Base-by-base conservation (phyloP, 2,888 invertebrate species). In the Lasioglossum calceatum region DNA sequence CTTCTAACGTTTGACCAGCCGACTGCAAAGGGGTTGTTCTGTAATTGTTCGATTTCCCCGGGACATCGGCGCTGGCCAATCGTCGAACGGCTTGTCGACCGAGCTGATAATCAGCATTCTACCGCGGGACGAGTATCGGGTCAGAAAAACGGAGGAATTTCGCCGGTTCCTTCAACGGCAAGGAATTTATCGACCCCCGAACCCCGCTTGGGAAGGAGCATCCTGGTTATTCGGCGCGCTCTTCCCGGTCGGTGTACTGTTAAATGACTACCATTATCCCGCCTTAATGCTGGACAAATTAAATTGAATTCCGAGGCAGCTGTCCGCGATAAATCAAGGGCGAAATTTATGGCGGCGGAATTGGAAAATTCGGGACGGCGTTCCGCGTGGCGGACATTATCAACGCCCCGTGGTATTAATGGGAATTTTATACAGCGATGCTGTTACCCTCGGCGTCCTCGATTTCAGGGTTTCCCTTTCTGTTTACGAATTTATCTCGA, bases 211-310 rank as follows among this genome's bases (percentile, higher is more conserved):
- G 61, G 8, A 8, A 23, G 61, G 32, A 64, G 61, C 47, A 77
- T 14, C 39, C 44, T 23, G 61, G 54, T 47, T 76, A 39, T 81
- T 81, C 54, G 54, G 36, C 19, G 44, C 8, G 61, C 44, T 12
- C n/a, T 77, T 61, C 44, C 44, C 5, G 32, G 64, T 36, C 61
- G 32, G 36, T 23, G 61, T 42, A n/a, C 39, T 27, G 42, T 58
- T 77, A 74, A 84, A 81, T 61, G 77, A 47, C 64, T 70, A 67
- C 72, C 71, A n/a, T 73, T 77, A 73, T 72, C 39, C 39, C 32
- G 42, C 44, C 71, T 80, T 75, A 71, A 67, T 71, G 75, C 39
- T 4, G 44, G 44, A 78, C 74, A 85, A 86, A 75, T 86, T 77
- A 75, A 85, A 81, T 75, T 36, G 77, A 75, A 75, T 19, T 77